phyloP scores from a whole-genome alignment of 2,113 vertebrate genomes.

The Lanius collurio region DNA sequence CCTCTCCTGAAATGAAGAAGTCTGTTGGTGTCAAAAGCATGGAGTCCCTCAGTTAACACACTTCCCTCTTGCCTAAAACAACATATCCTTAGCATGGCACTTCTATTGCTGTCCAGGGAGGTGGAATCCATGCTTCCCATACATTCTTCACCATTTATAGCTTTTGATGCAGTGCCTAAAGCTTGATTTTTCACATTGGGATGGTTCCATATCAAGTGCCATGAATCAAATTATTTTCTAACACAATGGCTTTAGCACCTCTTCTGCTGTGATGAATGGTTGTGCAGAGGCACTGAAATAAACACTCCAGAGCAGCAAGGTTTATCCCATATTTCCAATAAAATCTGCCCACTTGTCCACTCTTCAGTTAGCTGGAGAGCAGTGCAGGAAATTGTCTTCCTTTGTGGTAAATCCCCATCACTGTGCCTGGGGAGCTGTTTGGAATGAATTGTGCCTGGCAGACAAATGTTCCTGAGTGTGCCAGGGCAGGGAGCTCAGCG shows the following conservation, averaged over 20 bases:
- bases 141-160: background rate
- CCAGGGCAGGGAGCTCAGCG: background rate
- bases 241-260: slow-evolving; percentile 46
- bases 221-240: slow-evolving; percentile 59
- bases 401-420: background rate
- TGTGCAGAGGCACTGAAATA: slow-evolving; percentile 29
- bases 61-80: background rate
- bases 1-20: background rate
- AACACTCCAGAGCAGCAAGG: background rate
- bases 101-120: background rate
- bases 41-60: background rate
- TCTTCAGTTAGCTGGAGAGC: background rate
- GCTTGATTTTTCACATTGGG: background rate
- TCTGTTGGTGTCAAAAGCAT: background rate
- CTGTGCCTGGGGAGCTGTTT: background rate
- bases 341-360: slow-evolving; percentile 5
- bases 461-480: background rate
- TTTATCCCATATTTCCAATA: background rate
- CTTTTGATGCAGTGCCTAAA: background rate
- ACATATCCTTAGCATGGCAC: background rate
- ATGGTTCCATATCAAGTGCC: slow-evolving; percentile 41
- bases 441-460: background rate
- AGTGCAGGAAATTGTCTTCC: background rate
- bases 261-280: background rate
- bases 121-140: background rate